Percentiles rank a stretch among this genome's conserved stretches.
These are phyloP conservation scores for Apis mellifera DNA, from an alignment of 1,140 invertebrate genomes.

Conservation along the genomic window DNA sequence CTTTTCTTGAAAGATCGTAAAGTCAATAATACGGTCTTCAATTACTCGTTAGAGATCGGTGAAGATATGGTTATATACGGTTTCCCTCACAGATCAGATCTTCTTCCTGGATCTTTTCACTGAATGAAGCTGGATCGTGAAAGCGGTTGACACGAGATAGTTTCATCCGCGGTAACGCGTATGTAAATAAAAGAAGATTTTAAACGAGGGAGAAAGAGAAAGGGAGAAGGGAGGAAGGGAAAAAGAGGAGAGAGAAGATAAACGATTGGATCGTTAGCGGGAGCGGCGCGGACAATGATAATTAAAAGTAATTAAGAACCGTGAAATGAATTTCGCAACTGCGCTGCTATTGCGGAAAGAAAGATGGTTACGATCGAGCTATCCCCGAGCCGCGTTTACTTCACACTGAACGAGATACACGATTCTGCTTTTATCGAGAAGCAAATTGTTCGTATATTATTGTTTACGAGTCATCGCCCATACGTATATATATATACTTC, in stretches of 20 bases:
- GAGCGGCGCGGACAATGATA: conserved; percentile 18
- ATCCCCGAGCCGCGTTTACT: not conserved
- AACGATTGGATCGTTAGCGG: conserved; percentile 8
- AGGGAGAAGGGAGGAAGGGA: too few species aligned
- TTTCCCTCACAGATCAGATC: too few species aligned
- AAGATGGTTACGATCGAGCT: conserved; percentile 25
- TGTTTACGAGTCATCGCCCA: too few species aligned
- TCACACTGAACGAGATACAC: not conserved
- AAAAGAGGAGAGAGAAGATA: not conserved
- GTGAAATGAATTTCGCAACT: conserved; percentile 45
- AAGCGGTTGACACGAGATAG: not conserved
- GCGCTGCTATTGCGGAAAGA: conserved; percentile 29
- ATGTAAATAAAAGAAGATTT: too few species aligned
- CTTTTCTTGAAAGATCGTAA: too few species aligned
- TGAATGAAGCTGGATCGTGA: not conserved
- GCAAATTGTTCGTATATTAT: too few species aligned
- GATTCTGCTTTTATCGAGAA: not conserved
- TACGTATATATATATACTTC: too few species aligned
- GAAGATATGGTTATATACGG: too few species aligned
- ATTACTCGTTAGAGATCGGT: too few species aligned
- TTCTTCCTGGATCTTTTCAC: too few species aligned
- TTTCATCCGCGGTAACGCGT: not conserved
- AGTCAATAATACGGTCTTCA: too few species aligned
- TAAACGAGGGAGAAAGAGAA: not conserved
- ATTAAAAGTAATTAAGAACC: conserved; percentile 47